These are phyloP conservation scores for Thamnaconus septentrionalis DNA, from an alignment of 2,113 vertebrate genomes.

Conservation along the genomic window DNA sequence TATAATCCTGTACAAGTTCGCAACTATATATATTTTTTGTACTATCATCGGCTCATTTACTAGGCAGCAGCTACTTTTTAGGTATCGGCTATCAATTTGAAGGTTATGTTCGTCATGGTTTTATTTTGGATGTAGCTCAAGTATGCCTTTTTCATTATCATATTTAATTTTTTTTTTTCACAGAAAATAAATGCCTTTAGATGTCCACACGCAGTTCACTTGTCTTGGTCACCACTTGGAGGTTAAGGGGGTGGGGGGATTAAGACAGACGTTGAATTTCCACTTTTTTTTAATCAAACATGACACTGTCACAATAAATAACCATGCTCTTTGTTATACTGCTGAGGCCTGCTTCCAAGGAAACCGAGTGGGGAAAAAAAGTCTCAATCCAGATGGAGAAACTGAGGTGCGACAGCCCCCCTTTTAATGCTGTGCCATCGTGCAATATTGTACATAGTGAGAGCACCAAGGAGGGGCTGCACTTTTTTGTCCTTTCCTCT, in stretches of 20 bases:
- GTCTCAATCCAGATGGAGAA: constrained; percentile 56
- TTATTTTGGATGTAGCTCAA: constrained; percentile 44
- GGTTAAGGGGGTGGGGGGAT: neutral
- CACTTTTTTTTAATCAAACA: constrained; percentile 76
- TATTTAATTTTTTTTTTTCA: constrained; percentile 84
- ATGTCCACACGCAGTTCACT: constrained; percentile 61
- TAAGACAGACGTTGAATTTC: constrained; percentile 14
- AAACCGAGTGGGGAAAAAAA: constrained; percentile 41
- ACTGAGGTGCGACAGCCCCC: constrained; percentile 54
- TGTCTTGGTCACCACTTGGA: neutral
- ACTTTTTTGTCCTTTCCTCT: no score
- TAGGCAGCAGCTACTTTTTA: constrained; percentile 13
- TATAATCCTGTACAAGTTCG: constrained; percentile 36
- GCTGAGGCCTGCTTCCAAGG: constrained; percentile 46
- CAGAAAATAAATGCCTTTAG: constrained; percentile 93
- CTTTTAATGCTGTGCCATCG: constrained; percentile 51
- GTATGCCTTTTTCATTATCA: constrained; percentile 67
- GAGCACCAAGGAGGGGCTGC: constrained; percentile 36
- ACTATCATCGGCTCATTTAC: constrained; percentile 46
- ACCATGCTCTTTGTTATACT: constrained; percentile 75
- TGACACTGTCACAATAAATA: constrained; percentile 84
- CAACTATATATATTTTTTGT: constrained; percentile 38
- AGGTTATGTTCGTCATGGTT: constrained; percentile 15
- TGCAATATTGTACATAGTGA: constrained; percentile 65
- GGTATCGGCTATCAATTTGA: constrained; percentile 17